phyloP scores from a whole-genome alignment of 2,113 vertebrate species.

The Astur gentilis region DNA sequence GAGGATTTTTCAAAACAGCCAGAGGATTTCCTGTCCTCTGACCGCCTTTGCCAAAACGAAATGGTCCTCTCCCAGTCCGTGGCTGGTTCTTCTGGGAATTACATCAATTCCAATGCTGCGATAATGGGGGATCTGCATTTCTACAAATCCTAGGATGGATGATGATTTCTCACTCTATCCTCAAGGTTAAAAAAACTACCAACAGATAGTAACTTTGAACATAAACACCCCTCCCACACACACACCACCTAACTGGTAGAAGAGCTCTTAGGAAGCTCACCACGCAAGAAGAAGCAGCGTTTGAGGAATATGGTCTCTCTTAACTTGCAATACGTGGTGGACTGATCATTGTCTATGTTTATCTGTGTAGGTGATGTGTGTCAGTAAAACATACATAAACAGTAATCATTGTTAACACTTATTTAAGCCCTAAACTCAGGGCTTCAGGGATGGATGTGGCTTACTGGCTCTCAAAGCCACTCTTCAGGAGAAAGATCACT shows the following conservation, averaged over 20 bases:
- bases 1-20: neutral
- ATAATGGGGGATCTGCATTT: neutral
- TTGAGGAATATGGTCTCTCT: neutral
- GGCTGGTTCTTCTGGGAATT: neutral
- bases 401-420: neutral
- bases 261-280: neutral
- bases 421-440: neutral
- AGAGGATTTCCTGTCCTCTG: neutral
- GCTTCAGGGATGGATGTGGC: neutral
- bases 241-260: neutral
- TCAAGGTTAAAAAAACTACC: rapidly evolving
- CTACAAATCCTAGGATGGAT: neutral
- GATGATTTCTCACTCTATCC: neutral
- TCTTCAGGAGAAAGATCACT: neutral
- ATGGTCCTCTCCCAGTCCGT: rapidly evolving
- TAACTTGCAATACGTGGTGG: neutral
- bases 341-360: neutral
- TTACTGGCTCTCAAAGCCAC: neutral
- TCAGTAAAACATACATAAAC: neutral
- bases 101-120: neutral
- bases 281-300: rapidly evolving
- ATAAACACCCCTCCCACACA: rapidly evolving
- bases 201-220: neutral
- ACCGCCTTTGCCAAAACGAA: neutral
- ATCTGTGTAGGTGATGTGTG: neutral